Base-by-base conservation (phyloP, 2,113 vertebrate genomes). In the Grammatotria lemairii region DNA sequence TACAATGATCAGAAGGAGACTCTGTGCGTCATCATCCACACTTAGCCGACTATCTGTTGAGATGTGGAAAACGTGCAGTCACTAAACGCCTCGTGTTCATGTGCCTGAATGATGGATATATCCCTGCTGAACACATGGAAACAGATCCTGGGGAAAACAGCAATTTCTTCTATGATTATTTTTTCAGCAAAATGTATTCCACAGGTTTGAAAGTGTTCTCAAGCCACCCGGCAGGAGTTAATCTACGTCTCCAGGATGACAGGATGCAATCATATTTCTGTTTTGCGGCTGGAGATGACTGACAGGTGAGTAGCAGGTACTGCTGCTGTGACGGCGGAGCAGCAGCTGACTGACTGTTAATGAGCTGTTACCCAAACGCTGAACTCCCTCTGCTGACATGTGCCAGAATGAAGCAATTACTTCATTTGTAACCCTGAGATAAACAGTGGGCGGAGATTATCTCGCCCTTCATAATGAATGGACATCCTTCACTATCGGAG, bases 361-460 rank as follows among this genome's bases (percentile, higher is more conserved):
- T 90, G 85, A 91, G 90, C 40, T 23, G 28, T 35, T 85, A 65
- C 16, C 90, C 90, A 82, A 60, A 54, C 3, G 33, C 11, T 87
- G 86, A 93, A 93, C 86, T 91, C 92, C 92, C 57, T 93, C 75
- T 40, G 90, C 75, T 87, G 86, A 85, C 60, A 14, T 13, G 17
- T 31, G 81, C 28, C 23, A 70, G 85, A 90, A 88, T 13, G 7
- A 87, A 68, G 55, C 63, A 91, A 87, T 90, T 86, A 91, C 42
- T 53, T 2, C 2, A 31, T 85, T 87, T 89, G 80, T 80, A 85
- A 60, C 53, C 31, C 38, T 2, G 65, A 93, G 84, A 84, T 81
- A 57, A 92, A 92, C 84, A 45, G 35, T 26, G 40, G 82, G 35
- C 21, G 3, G 80, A 81, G 78, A 90, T 90, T 8, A 82, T 68